Conservation (phyloP, 2,113 vertebrate genomes). For the Motacilla alba region DNA sequence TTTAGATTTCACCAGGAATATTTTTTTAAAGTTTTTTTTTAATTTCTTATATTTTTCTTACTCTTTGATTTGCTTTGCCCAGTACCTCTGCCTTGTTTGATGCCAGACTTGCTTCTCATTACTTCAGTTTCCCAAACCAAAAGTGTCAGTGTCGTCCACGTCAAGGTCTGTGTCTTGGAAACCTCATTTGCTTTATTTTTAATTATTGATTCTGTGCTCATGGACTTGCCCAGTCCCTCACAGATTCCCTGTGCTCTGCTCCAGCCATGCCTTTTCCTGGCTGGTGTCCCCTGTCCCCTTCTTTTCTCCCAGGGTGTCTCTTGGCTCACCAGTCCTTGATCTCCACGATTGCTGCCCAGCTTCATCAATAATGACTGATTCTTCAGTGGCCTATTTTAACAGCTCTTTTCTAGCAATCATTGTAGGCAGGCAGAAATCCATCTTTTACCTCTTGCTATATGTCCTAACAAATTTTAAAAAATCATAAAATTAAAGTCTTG, state of each 20-base stretch:
- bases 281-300: neutral
- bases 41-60: neutral
- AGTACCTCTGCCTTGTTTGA: neutral
- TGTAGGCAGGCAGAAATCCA: neutral
- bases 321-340: neutral
- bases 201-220: neutral
- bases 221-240: neutral
- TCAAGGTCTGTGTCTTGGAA: neutral
- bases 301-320: neutral
- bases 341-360: neutral
- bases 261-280: neutral
- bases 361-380: neutral
- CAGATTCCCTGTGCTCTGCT: neutral
- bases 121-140: neutral
- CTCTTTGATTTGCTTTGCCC: neutral
- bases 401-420: neutral
- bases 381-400: neutral
- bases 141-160: rapidly evolving
- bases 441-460: neutral
- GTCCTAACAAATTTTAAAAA: neutral
- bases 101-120: neutral
- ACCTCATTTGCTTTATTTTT: neutral
- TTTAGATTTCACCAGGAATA: neutral
- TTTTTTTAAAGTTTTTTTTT: neutral
- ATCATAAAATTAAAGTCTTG: too few species aligned